Base-by-base conservation (phyloP, 2,888 invertebrate species). In the Celastrina argiolus region DNA sequence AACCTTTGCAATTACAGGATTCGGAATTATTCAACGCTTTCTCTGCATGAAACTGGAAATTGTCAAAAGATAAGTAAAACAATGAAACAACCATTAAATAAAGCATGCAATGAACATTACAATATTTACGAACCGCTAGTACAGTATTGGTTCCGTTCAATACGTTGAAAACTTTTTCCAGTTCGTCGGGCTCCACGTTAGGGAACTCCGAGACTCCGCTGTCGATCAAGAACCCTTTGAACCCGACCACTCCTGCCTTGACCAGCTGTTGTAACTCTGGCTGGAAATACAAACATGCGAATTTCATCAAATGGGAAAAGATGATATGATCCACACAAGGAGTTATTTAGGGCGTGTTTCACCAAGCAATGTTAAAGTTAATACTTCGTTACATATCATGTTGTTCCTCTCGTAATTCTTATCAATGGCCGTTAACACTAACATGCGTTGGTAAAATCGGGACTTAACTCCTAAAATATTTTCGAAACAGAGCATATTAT, bases 11-110 rank as follows among this genome's bases (percentile, higher is more conserved):
- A 36, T 68, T 58, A 65, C 71, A 69, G 59, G 63, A 64, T 61
- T 67, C 67, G 56, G 66, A 67, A 68, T 64, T 34, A 51, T 61
- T 56, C 63, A 69, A 26, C 51, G 58, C 45, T 45, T 39, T 70
- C 83, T 95, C 95, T 3, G 95, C 95, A 76, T 95, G 95, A 77
- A 95, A 94, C 95, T 95, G 79, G 18, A 42, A 56, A 26, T 31
- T 45, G n/a, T 26, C 45, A 12, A 42, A 28, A 36, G 39, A 10
- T 28, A 31, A 58, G n/a, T 2, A 28, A 6, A 41, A 45, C 39
- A 16, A 26, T 26, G 28, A 14, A 26, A 28, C n/a, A 10, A 16
- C n/a, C n/a, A 31, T 18, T 28, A n/a, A 36, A 59, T 16, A 22
- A 39, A 39, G 0, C 7, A 31, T 28, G 14, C 6, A 22, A n/a